Base-by-base conservation (phyloP, 2,113 vertebrate genomes). In the Gracilinanus agilis region DNA sequence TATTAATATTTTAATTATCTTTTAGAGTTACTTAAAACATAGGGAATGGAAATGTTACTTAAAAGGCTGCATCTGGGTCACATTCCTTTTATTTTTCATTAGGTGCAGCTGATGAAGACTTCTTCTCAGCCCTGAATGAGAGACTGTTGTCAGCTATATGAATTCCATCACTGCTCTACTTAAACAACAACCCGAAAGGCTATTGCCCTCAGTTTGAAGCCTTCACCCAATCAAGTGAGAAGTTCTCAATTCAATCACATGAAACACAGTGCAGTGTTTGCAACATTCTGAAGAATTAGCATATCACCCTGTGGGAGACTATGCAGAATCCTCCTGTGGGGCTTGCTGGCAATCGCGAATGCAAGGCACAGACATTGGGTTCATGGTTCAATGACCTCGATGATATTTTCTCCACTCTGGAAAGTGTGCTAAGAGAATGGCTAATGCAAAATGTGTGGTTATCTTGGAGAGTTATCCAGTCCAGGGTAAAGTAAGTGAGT, bases 281-380 rank as follows among this genome's bases (percentile, higher is more conserved):
- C 90, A 98, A 95, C 90, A 92, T 54, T 95, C 55, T 95, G 96
- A 93, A 92, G n/a, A 95, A 97, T 95, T 92, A 97, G 92, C 92
- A 94, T 29, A 96, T 88, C 55, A 88, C 53, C 90, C 2, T 44
- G 54, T 49, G 90, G 92, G 83, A 96, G 90, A 93, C 24, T 16
- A 54, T 56, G 67, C 56, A 25, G 90, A 96, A 92, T 91, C 95
- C 93, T 95, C 95, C 88, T 40, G 94, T 96, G 58, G 67, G 54
- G 54, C 44, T 67, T 96, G 95, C 83, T 94, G 58, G 29, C 8
- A 94, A 91, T 55, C 95, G 49, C 9, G 94, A 89, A 96, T 0
- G 0, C 13, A 83, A 27, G 92, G 90, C 90, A 96, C 94, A 97
- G 92, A 94, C 93, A 97, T 61, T n/a, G 93, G 23, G 90, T 88